A percentile compares a stretch with the other conserved stretches of the same genome.
phyloP scores from a whole-genome alignment of 2,888 invertebrate species.

The Ariolimax columbianus region DNA sequence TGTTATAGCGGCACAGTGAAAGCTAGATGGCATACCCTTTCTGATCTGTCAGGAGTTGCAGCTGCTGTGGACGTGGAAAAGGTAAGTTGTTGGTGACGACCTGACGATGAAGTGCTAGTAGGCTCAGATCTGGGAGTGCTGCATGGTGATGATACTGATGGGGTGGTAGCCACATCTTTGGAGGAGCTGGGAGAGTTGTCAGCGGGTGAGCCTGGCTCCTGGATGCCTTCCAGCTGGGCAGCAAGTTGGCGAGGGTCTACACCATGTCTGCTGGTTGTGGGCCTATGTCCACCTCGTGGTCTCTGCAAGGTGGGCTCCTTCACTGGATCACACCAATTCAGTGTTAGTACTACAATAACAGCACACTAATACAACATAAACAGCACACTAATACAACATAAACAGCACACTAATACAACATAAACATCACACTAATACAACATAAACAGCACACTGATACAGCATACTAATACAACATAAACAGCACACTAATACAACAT shows the following conservation, averaged over 20 bases:
- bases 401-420: too few relatives aligned
- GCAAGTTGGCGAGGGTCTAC: slow-evolving; percentile 74
- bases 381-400: too few relatives aligned
- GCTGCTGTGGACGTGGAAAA: slow-evolving; percentile 12
- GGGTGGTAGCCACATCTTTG: slow-evolving; percentile 74
- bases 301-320: slow-evolving; percentile 35
- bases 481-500: too few relatives aligned
- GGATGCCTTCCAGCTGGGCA: slow-evolving; percentile 73
- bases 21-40: slow-evolving; percentile 5
- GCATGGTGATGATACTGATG: slow-evolving; percentile 72
- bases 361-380: too few relatives aligned
- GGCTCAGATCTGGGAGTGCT: slow-evolving; percentile 74
- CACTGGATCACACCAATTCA: slow-evolving; percentile 43
- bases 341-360: too few relatives aligned
- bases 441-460: too few relatives aligned
- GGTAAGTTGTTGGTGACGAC: slow-evolving; percentile 58
- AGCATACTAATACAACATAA: too few relatives aligned
- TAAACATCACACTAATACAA: too few relatives aligned
- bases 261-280: slow-evolving; percentile 59
- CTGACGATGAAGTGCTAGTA: slow-evolving; percentile 66
- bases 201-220: slow-evolving; percentile 68
- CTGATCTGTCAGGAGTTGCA: slow-evolving; percentile 17
- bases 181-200: slow-evolving; percentile 73
- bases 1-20: too few relatives aligned
- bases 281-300: slow-evolving; percentile 6